These are phyloP conservation scores for Antheraea yamamai DNA, from an alignment of 2,888 invertebrate species.

Conservation along the genomic window DNA sequence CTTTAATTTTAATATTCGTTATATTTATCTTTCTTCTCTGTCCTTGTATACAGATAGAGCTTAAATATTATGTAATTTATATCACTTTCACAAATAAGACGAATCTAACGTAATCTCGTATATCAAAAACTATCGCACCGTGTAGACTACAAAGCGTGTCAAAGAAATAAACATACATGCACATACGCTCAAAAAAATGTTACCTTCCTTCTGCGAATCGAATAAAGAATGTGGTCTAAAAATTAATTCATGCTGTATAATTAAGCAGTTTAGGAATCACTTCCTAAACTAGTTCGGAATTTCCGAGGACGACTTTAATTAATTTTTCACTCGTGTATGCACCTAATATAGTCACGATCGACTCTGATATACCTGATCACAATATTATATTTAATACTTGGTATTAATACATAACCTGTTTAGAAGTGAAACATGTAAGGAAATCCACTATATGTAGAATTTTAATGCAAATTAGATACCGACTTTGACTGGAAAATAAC, in stretches of 20 bases:
- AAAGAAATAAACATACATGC: no score
- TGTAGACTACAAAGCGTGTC: no score
- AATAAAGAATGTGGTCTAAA: no score
- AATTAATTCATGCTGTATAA: neutral
- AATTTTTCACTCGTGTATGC: neutral
- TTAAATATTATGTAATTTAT: no score
- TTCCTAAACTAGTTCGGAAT: neutral
- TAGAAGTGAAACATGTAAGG: slow-evolving; percentile 11
- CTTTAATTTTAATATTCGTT: no score
- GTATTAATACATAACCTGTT: neutral
- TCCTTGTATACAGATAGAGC: no score
- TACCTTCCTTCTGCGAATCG: no score
- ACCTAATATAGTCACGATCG: neutral
- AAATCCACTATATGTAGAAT: slow-evolving; percentile 18
- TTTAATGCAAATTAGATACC: slow-evolving; percentile 27
- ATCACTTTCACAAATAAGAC: no score
- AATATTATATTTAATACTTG: neutral
- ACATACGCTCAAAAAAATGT: no score
- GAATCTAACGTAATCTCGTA: no score
- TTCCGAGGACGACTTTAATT: neutral
- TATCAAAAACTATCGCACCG: no score
- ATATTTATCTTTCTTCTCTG: no score
- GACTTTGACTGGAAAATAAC: slow-evolving; percentile 34
- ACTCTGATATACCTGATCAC: neutral
- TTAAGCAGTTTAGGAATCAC: neutral